Base-by-base conservation (phyloP, 2,113 vertebrate genomes). In the Cottus gobio region DNA sequence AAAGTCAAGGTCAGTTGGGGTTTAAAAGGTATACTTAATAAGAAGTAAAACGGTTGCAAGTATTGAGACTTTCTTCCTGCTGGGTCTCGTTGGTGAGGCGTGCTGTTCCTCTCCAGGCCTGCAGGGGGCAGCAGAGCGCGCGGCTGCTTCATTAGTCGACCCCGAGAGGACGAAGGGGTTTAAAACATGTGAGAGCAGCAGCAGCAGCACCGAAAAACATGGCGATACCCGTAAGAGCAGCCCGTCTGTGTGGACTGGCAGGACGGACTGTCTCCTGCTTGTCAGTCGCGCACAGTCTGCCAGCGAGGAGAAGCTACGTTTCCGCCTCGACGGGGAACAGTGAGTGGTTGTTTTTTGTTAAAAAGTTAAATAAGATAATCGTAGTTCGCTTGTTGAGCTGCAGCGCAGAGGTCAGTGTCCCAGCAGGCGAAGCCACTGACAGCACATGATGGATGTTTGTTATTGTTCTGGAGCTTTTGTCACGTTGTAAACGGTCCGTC, bases 121-220 rank as follows among this genome's bases (percentile, higher is more conserved):
- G 31, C 77, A 82, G 91, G 70, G 46, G 89, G 81, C 82, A 10
- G 20, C 44, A 74, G 79, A 83, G 78, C 12, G 31, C 71, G 11
- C 4, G 1, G 31, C 75, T 3, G 44, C 42, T 9, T 0, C 48
- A 18, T 24, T 18, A 24, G 22, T 0, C 7, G 0, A 0, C 37
- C 48, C 56, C 69, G 69, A 73, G 80, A 64, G 5, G 76, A 31
- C 12, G n/a, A 56, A 28, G 50, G 6, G 16, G 20, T n/a, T n/a
- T n/a, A 2, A n/a, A 70, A 39, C 82, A 83, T 58, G 75, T 83
- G 80, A 85, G 37, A 22, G 57, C 60, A 26, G 46, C 1, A n/a
- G 31, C 2, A 15, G 22, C n/a, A 20, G 26, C 20, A 34, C 34
- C 5, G 11, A 24, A 34, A 88, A 94, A 94, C 70, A 96, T 96